These are phyloP conservation scores for Cygnus olor DNA, from an alignment of 2,797 vertebrate genomes.

Conservation along the genomic window DNA sequence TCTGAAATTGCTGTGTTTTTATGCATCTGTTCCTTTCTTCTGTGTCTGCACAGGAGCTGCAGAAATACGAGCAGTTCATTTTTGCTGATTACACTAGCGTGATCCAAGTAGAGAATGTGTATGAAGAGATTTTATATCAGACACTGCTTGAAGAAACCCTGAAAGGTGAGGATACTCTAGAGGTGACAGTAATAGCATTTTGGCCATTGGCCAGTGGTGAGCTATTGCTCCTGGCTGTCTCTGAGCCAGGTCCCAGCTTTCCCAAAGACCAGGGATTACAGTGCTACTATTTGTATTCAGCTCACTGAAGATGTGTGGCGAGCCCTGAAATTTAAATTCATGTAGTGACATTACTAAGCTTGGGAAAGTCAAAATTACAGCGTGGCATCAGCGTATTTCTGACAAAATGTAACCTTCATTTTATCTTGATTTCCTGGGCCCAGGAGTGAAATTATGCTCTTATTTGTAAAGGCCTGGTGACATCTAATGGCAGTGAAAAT, in stretches of 20 bases:
- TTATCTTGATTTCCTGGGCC: background rate
- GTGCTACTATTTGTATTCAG: background rate
- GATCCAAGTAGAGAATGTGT: conserved; percentile 91
- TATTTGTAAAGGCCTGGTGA: background rate
- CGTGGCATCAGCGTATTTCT: background rate
- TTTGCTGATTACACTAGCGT: conserved; percentile 85
- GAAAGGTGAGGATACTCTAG: conserved; percentile 81
- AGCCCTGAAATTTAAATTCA: background rate
- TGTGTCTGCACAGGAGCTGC: conserved; percentile 82
- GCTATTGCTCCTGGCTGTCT: background rate
- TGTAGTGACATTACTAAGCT: background rate
- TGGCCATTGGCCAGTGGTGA: rapidly evolving
- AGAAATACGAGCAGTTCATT: conserved; percentile 85
- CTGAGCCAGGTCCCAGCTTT: background rate
- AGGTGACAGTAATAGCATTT: background rate
- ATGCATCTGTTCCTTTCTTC: background rate
- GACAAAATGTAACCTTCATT: background rate
- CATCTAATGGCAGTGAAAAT: background rate
- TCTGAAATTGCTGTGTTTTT: background rate
- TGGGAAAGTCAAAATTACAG: background rate
- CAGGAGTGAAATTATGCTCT: background rate
- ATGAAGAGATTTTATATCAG: conserved; percentile 88
- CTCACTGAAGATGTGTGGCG: background rate
- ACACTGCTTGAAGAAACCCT: conserved; percentile 84
- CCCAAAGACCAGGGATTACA: rapidly evolving